These are phyloP conservation scores for Pentalonia nigronervosa DNA, from an alignment of 1,140 invertebrate species.

Conservation along the genomic window DNA sequence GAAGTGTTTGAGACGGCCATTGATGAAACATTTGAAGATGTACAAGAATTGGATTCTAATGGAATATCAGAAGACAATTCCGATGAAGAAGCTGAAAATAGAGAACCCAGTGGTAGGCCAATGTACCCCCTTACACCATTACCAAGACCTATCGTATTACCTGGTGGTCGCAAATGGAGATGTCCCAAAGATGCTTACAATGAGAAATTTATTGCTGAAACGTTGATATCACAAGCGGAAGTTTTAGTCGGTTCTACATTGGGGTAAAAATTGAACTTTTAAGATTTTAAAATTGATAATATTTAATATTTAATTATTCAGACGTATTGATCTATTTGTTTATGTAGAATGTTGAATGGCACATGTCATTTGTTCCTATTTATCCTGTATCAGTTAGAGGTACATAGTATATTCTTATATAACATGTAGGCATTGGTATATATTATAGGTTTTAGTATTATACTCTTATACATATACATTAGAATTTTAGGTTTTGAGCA, in stretches of 20 bases:
- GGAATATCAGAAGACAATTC: not conserved
- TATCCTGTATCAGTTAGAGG: not conserved
- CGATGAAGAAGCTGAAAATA: constrained; percentile 38
- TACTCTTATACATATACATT: too few relatives aligned
- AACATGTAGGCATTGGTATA: too few relatives aligned
- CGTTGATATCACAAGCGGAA: constrained; percentile 76
- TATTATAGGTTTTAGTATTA: too few relatives aligned
- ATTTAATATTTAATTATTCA: not conserved
- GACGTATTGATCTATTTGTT: not conserved
- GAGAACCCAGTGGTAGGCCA: constrained; percentile 63
- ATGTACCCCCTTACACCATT: constrained; percentile 68
- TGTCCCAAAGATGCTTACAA: constrained; percentile 79
- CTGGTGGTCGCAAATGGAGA: constrained; percentile 77
- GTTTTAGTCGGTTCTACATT: constrained; percentile 77
- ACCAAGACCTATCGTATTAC: constrained; percentile 70
- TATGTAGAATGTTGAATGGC: not conserved
- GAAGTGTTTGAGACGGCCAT: not conserved
- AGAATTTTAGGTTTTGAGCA: too few relatives aligned
- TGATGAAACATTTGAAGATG: constrained; percentile 29
- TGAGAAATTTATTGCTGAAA: constrained; percentile 79
- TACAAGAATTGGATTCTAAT: constrained; percentile 6
- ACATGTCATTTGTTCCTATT: not conserved
- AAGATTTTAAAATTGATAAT: not conserved
- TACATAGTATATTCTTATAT: too few relatives aligned
- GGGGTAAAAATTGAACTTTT: constrained; percentile 68